Percentiles rank a stretch among this genome's conserved stretches.
Conservation (phyloP, 2,888 invertebrate genomes). For the Lepas anatifera region DNA sequence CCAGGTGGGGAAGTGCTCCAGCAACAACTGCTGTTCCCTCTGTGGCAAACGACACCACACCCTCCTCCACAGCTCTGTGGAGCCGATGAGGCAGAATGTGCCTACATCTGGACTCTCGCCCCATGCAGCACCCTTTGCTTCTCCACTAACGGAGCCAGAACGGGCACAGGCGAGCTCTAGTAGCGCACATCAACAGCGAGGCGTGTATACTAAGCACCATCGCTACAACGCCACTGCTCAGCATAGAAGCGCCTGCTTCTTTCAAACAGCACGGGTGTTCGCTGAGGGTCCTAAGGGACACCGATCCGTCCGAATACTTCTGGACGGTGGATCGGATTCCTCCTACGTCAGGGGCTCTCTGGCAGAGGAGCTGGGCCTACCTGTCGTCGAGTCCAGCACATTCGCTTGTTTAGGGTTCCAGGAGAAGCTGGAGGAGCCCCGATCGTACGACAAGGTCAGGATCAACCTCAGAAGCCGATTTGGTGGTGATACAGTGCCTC, state of each 20-base stretch:
- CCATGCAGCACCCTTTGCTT: not conserved
- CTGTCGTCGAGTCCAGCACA: not conserved
- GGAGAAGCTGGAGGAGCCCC: not conserved
- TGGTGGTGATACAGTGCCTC: not conserved
- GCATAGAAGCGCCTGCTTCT: not conserved
- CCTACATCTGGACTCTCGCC: no score
- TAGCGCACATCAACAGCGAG: not conserved
- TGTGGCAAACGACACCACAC: not conserved
- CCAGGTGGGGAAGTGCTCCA: not conserved
- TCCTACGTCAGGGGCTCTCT: not conserved
- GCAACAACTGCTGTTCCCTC: not conserved
- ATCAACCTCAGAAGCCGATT: not conserved
- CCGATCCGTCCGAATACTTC: not conserved
- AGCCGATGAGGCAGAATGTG: no score
- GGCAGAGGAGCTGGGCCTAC: not conserved
- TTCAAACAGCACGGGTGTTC: not conserved
- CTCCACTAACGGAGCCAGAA: no score
- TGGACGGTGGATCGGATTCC: not conserved
- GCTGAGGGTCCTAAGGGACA: not conserved
- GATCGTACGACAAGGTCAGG: not conserved
- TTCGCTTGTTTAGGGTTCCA: not conserved
- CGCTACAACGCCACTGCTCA: not conserved
- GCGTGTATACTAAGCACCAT: not conserved
- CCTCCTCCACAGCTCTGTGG: no score
- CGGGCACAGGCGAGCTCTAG: no score